These are phyloP conservation scores for Tachina lurida DNA, from an alignment of 2,888 invertebrate species.

Conservation along the genomic window DNA sequence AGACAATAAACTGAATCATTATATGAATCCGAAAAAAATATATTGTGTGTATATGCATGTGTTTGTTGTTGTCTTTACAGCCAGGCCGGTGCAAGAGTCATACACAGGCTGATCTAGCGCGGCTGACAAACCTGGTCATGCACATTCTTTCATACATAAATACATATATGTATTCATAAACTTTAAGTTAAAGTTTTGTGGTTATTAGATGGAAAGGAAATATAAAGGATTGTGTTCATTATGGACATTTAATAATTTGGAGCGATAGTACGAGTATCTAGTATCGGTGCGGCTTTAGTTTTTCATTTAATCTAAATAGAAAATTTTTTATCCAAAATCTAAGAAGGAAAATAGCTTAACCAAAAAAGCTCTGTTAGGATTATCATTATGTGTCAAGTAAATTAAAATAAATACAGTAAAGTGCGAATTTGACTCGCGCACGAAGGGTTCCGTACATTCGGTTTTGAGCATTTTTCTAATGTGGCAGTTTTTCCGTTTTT, in stretches of 20 bases:
- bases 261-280: not conserved
- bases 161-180: too few relatives aligned
- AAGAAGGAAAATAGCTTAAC: too few relatives aligned
- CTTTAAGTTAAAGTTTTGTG: slow-evolving; percentile 15
- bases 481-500: too few relatives aligned
- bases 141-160: not conserved
- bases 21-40: slow-evolving; percentile 35
- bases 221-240: slow-evolving; percentile 36
- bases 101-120: not conserved
- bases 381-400: not conserved
- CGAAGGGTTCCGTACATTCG: too few relatives aligned
- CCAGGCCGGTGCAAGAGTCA: not conserved
- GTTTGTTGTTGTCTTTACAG: slow-evolving; percentile 14
- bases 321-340: too few relatives aligned
- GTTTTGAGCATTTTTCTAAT: too few relatives aligned
- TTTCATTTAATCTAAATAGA: too few relatives aligned
- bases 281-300: too few relatives aligned
- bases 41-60: not conserved
- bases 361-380: too few relatives aligned
- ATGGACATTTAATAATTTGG: not conserved
- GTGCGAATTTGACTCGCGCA: too few relatives aligned
- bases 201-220: not conserved
- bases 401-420: too few relatives aligned
- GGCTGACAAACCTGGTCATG: slow-evolving; percentile 16
- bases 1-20: slow-evolving; percentile 57